These are phyloP conservation scores for Cariama cristata DNA, from an alignment of 2,113 vertebrate species.

Conservation along the genomic window DNA sequence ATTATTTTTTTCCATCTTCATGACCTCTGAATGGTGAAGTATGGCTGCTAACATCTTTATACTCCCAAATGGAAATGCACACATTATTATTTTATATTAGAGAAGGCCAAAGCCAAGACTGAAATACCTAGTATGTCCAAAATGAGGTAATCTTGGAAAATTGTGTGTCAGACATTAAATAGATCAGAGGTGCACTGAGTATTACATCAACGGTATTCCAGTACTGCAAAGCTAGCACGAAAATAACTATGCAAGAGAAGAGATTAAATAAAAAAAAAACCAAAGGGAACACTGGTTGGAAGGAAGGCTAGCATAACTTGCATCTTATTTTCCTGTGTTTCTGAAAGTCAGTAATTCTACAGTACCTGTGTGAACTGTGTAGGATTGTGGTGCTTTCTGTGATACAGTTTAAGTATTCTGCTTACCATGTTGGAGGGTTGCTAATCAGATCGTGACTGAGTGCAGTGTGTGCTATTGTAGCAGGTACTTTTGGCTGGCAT, in stretches of 20 bases:
- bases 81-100: not conserved
- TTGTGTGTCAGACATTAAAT: not conserved
- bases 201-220: not conserved
- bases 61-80: not conserved
- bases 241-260: not conserved
- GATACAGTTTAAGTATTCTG: not conserved
- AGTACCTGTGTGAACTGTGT: not conserved
- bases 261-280: not conserved
- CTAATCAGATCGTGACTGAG: not conserved
- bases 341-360: not conserved
- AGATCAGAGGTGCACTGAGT: not conserved
- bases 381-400: not conserved
- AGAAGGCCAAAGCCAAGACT: not conserved
- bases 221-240: not conserved
- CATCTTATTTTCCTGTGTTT: not conserved
- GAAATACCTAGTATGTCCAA: not conserved
- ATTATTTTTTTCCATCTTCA: not conserved
- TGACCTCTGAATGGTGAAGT: not conserved
- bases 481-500: not conserved
- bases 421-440: not conserved
- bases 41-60: not conserved
- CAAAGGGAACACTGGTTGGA: fast-evolving
- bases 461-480: not conserved
- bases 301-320: not conserved
- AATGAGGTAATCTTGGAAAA: not conserved